Evolutionary conservation across 2,888 invertebrate species (phyloP).

Genomic region (Agriopis aurantiaria): DNA sequence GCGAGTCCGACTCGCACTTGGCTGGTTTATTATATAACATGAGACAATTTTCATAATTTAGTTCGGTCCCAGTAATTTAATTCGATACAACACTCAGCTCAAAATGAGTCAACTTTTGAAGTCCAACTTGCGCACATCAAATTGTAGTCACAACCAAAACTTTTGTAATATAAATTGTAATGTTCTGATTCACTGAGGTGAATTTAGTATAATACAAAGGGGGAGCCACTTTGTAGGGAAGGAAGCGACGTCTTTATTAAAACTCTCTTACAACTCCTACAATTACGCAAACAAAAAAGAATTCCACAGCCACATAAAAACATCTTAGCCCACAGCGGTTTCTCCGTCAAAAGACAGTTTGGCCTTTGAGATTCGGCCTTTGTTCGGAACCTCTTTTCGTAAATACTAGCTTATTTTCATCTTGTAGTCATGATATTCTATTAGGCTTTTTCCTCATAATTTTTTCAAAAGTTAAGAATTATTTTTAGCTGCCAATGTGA

Average conservation of each 20-base stretch:
- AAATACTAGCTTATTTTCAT: slow-evolving; percentile 14
- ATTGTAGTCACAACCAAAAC: slow-evolving; percentile 37
- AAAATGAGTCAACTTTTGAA: not conserved
- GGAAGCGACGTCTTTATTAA: not conserved
- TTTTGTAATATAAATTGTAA: slow-evolving; percentile 47
- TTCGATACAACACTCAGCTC: too few relatives aligned
- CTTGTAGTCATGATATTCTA: not conserved
- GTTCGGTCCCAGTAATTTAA: too few relatives aligned
- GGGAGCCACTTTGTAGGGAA: not conserved
- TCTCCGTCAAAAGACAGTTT: slow-evolving; percentile 13
- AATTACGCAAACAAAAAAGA: slow-evolving; percentile 16
- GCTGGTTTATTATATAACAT: too few relatives aligned
- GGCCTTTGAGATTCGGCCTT: slow-evolving; percentile 22
- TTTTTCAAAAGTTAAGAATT: not conserved
- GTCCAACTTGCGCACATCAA: slow-evolving; percentile 12
- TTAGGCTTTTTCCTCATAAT: not conserved
- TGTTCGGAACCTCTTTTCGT: slow-evolving; percentile 13
- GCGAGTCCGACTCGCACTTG: too few relatives aligned
- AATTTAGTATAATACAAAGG: slow-evolving; percentile 9
- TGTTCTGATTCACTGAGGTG: slow-evolving; percentile 19
- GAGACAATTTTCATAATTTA: too few relatives aligned
- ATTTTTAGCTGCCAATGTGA: not conserved
- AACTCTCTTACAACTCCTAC: slow-evolving; percentile 12
- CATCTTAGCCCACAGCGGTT: slow-evolving; percentile 1
- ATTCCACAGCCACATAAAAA: slow-evolving; percentile 3